Evolutionary conservation across 1,140 invertebrate genomes (phyloP).

Genomic region (Caenorhabditis tropicalis): DNA sequence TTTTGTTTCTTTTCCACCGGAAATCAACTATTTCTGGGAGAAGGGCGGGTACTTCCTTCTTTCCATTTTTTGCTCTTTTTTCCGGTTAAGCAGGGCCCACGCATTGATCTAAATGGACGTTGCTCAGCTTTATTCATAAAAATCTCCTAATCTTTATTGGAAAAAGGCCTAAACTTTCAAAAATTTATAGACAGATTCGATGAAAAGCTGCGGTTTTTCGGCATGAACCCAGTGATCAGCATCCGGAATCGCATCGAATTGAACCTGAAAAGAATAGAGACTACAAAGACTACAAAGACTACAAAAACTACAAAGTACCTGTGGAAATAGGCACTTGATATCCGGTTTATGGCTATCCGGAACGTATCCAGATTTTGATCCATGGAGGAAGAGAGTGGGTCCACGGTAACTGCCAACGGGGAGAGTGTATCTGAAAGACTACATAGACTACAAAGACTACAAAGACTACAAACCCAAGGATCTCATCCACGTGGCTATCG

Average conservation of each 20-base stretch:
- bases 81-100: too few relatives aligned
- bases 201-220: conserved; percentile 84
- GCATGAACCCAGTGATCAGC: conserved; percentile 91
- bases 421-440: conserved; percentile 79
- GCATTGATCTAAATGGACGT: too few relatives aligned
- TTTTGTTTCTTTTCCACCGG: too few relatives aligned
- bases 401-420: conserved; percentile 80
- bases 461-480: conserved; percentile 77
- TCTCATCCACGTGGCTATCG: conserved; percentile 75
- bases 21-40: too few relatives aligned
- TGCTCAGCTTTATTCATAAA: too few relatives aligned
- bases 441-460: conserved; percentile 75
- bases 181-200: conserved; percentile 74
- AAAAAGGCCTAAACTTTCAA: conserved; percentile 55
- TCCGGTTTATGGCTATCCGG: conserved; percentile 77
- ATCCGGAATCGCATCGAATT: conserved; percentile 79
- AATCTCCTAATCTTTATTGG: too few relatives aligned
- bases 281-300: too few relatives aligned
- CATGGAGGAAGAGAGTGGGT: conserved; percentile 57
- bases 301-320: too few relatives aligned
- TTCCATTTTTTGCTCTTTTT: too few relatives aligned
- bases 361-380: conserved; percentile 63
- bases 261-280: background rate
- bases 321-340: conserved; percentile 82
- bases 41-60: too few relatives aligned